Evolutionary conservation across 1,140 invertebrate species (phyloP).

Genomic region (Mizuhopecten yessoensis): DNA sequence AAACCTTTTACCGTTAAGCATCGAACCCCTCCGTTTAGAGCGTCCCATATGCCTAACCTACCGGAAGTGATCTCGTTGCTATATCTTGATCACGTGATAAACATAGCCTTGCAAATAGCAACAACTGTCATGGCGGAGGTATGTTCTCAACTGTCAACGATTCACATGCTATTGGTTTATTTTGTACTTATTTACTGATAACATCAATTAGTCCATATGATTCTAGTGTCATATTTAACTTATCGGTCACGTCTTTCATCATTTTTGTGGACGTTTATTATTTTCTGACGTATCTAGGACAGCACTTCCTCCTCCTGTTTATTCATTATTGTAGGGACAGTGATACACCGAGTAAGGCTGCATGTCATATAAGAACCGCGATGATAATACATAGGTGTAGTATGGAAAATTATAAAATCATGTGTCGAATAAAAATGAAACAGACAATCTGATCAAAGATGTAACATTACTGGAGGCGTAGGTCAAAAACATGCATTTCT

Average conservation of each 20-base stretch:
- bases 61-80: slow-evolving; percentile 29
- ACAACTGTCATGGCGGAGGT: slow-evolving; percentile 66
- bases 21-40: neutral
- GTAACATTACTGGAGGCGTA: too few species aligned
- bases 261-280: neutral
- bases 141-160: slow-evolving; percentile 27
- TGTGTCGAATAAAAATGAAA: too few species aligned
- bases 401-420: too few species aligned
- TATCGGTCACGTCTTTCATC: neutral
- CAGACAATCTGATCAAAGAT: too few species aligned
- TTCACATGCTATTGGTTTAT: slow-evolving; percentile 39
- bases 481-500: too few species aligned
- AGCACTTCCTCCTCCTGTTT: too few species aligned
- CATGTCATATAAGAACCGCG: too few species aligned
- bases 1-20: too few species aligned
- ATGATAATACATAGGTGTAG: too few species aligned
- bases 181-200: neutral
- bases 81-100: slow-evolving; percentile 59
- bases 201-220: neutral
- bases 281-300: neutral
- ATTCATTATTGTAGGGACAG: too few species aligned
- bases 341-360: too few species aligned
- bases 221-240: neutral
- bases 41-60: neutral
- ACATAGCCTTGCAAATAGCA: slow-evolving; percentile 57